phyloP scores from a whole-genome alignment of 2,113 vertebrate species.

The Steatornis caripensis region DNA sequence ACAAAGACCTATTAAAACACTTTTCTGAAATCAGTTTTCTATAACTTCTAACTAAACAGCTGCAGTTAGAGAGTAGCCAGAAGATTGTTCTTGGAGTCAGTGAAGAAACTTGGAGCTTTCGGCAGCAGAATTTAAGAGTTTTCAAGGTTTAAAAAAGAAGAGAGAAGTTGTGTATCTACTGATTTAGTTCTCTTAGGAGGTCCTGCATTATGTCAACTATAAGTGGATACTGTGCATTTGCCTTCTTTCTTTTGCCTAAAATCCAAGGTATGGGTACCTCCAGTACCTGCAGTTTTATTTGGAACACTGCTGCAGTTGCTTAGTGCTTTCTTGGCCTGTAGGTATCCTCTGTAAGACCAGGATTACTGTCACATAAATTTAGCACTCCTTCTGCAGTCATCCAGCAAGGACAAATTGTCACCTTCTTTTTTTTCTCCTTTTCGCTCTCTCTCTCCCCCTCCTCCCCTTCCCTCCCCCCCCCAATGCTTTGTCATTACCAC shows the following conservation, averaged over 20 bases:
- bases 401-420: not conserved
- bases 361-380: not conserved
- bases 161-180: not conserved
- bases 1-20: not conserved
- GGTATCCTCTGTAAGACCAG: not conserved
- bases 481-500: not conserved
- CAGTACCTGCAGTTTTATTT: not conserved
- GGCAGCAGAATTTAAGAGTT: not conserved
- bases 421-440: not conserved
- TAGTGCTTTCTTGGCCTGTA: not conserved
- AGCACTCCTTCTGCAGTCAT: not conserved
- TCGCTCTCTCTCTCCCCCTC: not conserved
- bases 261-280: not conserved
- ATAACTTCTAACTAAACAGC: not conserved
- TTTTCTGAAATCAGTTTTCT: not conserved
- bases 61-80: not conserved
- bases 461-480: accelerated
- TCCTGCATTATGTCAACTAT: accelerated
- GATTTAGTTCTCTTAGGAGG: not conserved
- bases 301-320: not conserved
- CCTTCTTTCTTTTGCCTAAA: not conserved
- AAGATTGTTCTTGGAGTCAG: not conserved
- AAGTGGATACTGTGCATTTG: not conserved
- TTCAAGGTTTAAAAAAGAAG: not conserved
- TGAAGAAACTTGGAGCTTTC: not conserved